Conservation (phyloP, 1,140 invertebrate genomes). For the Apis florea region DNA sequence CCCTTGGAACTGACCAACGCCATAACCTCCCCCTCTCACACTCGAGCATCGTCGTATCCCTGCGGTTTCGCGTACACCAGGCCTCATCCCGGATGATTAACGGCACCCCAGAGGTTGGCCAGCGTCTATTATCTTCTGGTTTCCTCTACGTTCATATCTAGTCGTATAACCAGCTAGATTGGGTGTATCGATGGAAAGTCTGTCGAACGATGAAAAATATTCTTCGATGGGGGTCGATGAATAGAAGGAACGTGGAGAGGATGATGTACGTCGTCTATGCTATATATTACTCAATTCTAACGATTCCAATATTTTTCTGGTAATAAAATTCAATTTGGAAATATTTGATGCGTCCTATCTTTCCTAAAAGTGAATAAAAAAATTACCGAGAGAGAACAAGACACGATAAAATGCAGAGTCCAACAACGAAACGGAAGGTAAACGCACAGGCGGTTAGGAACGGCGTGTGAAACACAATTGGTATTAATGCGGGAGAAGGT, state of each 20-base stretch:
- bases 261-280: no score
- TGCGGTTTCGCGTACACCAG: slow-evolving; percentile 62
- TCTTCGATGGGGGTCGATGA: not conserved
- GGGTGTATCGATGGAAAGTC: slow-evolving; percentile 45
- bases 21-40: slow-evolving; percentile 55
- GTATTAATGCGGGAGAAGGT: slow-evolving; percentile 70
- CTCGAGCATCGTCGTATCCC: slow-evolving; percentile 60
- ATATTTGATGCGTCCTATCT: no score
- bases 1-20: slow-evolving; percentile 66
- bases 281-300: no score
- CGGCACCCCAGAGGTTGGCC: slow-evolving; percentile 72
- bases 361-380: no score
- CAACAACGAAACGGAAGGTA: no score
- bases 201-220: slow-evolving; percentile 55
- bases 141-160: slow-evolving; percentile 65
- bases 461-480: slow-evolving; percentile 70
- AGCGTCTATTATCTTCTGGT: slow-evolving; percentile 69
- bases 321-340: no score
- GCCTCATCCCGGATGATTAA: slow-evolving; percentile 76
- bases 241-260: not conserved
- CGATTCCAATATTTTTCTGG: no score
- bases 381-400: no score
- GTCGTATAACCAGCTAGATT: slow-evolving; percentile 40
- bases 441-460: slow-evolving; percentile 11
- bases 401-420: no score